Conservation (phyloP, 2,888 invertebrate species). For the Oxyteleia sp. region DNA sequence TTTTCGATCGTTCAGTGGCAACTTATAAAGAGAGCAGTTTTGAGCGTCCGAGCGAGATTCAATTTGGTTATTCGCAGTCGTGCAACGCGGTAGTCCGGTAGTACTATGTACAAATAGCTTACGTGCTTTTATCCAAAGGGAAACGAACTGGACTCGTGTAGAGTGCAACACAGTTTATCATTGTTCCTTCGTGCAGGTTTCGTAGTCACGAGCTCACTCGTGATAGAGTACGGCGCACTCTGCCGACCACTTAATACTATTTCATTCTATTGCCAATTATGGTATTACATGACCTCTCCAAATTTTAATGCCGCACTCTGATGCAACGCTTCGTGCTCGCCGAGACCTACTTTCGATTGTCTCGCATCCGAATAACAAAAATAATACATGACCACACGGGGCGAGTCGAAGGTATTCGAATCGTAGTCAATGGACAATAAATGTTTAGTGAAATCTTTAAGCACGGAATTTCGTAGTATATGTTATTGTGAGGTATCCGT, state of each 20-base stretch:
- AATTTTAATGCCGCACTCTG: constrained; percentile 30
- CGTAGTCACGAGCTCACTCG: constrained; percentile 66
- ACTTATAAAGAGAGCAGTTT: too few species aligned
- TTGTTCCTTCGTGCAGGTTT: constrained; percentile 71
- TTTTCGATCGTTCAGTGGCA: too few species aligned
- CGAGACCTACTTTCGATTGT: constrained; percentile 63
- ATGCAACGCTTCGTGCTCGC: constrained; percentile 8
- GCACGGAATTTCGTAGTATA: constrained; percentile 23
- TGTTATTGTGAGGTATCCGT: constrained; percentile 14
- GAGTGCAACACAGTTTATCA: constrained; percentile 64
- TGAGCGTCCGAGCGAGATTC: constrained; percentile 31
- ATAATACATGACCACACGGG: not conserved
- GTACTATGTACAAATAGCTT: constrained; percentile 49
- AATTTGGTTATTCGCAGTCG: constrained; percentile 42
- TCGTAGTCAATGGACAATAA: constrained; percentile 9
- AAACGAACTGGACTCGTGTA: constrained; percentile 69
- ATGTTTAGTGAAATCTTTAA: constrained; percentile 27
- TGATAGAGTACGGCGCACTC: constrained; percentile 69
- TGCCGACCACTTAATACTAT: constrained; percentile 61
- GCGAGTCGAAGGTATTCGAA: not conserved
- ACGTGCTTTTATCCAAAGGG: constrained; percentile 57
- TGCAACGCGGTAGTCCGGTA: constrained; percentile 53
- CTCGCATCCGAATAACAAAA: not conserved
- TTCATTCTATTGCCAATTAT: constrained; percentile 70
- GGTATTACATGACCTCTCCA: constrained; percentile 50